Base-by-base conservation (phyloP, 92 coral and sea anemone genomes). In the Hydrozoanthus gracilis region DNA sequence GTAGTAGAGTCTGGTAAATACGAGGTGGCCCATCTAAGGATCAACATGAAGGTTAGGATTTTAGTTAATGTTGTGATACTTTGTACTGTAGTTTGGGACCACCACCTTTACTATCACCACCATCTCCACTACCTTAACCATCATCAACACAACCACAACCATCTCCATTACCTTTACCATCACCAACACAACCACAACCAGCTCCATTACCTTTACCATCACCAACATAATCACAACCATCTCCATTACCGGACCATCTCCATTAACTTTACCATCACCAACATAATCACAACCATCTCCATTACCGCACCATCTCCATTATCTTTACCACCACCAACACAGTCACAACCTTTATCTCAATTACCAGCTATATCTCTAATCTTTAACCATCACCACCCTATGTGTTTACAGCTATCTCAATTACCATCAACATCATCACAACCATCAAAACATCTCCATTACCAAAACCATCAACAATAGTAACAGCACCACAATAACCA, bases 11-110 rank as follows among this genome's bases (percentile, higher is more conserved):
- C 99, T 92, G 35, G 87, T 82, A 78, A 96, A 96, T 72, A 92
- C 95, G 58, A 96, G 82, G 69, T 90, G 87, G 44, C 97, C 96
- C 95, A 96, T 93, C 99, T 96, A 91, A 72, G 91, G 80, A 51
- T 68, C 73, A 68, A 6, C 3, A 20, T 68, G 12, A 68, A 68
- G 8, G 47, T 4, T 4, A 9, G 73, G 44, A 10, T 68, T 68
- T 5, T 0, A 48, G 44, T 27, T 68, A 45, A 27, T 48, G 8
- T 5, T 68, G 3, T 45, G 48, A 35, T 68, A 68, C 46, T 68
- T 12, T 27, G 12, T 27, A 7, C 73, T 68, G 73, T 62, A 3
- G n/a, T 12, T 61, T 14, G 15, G 7, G 4, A 56, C 0, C 15
- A 7, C 11, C 15, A n/a, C 15, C 12, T 56, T n/a, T 6, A n/a